Base-by-base conservation (phyloP, 2,797 vertebrate genomes). In the Phyllotis vaccarum region DNA sequence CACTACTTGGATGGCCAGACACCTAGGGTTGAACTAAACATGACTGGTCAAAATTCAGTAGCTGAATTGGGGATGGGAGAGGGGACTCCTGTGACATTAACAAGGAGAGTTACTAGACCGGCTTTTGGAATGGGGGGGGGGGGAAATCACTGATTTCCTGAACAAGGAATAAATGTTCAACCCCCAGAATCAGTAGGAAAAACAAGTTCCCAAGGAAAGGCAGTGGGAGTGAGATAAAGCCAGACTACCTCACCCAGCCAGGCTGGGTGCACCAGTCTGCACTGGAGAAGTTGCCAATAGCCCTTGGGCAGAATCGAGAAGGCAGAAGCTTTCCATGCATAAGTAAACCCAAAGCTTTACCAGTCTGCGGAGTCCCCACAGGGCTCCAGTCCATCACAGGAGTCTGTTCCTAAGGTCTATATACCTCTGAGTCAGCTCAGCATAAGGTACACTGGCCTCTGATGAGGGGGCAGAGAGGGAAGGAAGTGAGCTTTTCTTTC, bases 111-210 rank as follows among this genome's bases (percentile, higher is more conserved):
- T 94, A 80, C 46, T 72, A n/a, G 87, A 74, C 9, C 56, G 92
- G 31, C 54, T 40, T 19, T 58, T 6, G 54, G 43, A 52, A 91
- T 0, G 75, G 52, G 29, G n/a, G 27, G 34, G 46, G 92, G 89
- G 21, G 24, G 6, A 4, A 95, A 88, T 74, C 74, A 75, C 43
- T 76, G 40, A 66, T 96, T 91, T 90, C 54, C 83, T 87, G 37
- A 92, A 88, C 14, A 94, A 54, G 46, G 37, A 89, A 68, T 79
- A 89, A 94, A 95, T 76, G 27, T 31, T 86, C 62, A n/a, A 80
- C 83, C 80, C 40, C 68, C 75, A 94, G 34, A 93, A 88, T 17
- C 49, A 94, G 46, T 8, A 31, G 75, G 66, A 89, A 40, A 94
- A 94, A 40, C 0, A 1, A 91, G 31, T 46, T 64, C 58, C 9